Evolutionary conservation across 2,888 invertebrate genomes (phyloP).

Genomic region (Allygus modestus): DNA sequence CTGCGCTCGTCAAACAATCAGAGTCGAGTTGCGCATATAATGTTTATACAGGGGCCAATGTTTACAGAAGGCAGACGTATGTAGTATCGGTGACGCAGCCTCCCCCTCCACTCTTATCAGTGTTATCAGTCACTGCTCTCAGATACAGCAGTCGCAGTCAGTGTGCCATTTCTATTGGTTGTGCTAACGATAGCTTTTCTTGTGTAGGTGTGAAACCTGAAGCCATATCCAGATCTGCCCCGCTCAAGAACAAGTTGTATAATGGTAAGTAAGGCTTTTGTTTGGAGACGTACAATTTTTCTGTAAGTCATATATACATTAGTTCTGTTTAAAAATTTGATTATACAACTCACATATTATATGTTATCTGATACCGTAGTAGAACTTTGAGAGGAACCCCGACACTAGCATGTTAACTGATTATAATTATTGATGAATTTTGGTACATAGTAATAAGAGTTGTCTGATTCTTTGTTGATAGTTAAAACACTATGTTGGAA

Average conservation of each 20-base stretch:
- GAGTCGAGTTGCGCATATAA: background rate
- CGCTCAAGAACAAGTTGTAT: conserved; percentile 52
- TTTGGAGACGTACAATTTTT: background rate
- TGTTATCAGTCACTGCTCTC: conserved; percentile 19
- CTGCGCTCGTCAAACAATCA: background rate
- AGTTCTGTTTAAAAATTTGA: no score
- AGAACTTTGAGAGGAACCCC: no score
- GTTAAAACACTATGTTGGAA: no score
- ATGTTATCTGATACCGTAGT: no score
- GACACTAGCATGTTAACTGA: no score
- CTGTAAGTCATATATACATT: no score
- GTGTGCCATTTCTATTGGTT: background rate
- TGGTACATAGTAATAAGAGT: no score
- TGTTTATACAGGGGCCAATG: background rate
- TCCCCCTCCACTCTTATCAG: conserved; percentile 23
- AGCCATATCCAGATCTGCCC: conserved; percentile 50
- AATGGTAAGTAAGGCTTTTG: conserved; percentile 40
- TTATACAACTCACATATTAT: no score
- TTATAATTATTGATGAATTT: no score
- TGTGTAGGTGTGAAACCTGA: conserved; percentile 50
- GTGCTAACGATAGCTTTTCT: background rate
- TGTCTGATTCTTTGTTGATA: no score
- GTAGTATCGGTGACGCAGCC: background rate
- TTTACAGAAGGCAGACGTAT: conserved; percentile 18
- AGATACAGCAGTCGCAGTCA: background rate